phyloP scores from a whole-genome alignment of 2,113 vertebrate species.

The Lophochroa leadbeateri region DNA sequence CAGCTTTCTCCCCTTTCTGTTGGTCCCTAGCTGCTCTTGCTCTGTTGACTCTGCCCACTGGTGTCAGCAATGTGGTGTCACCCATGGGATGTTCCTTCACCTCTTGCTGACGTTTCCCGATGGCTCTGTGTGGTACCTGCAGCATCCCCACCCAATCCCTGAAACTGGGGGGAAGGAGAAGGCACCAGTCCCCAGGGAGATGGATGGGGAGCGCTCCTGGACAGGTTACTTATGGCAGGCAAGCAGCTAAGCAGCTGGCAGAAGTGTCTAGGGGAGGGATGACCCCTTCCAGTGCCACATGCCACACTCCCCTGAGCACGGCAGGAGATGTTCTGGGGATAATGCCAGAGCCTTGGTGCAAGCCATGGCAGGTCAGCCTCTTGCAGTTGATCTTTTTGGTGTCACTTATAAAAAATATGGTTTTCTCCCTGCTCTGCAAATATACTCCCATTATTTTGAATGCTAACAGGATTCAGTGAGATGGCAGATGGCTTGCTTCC shows the following conservation, averaged over 20 bases:
- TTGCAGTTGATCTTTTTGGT: not conserved
- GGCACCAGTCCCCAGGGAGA: no score
- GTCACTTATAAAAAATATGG: not conserved
- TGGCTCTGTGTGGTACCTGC: not conserved
- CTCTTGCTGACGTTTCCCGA: rapidly evolving
- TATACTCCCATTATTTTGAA: not conserved
- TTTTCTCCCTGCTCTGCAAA: not conserved
- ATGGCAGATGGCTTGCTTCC: not conserved
- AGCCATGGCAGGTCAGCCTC: not conserved
- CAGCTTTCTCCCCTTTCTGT: not conserved
- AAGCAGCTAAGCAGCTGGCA: not conserved
- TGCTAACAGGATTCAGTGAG: not conserved
- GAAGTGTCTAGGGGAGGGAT: not conserved
- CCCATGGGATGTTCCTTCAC: not conserved
- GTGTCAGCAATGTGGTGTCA: not conserved
- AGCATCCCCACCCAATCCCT: not conserved
- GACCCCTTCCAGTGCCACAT: not conserved
- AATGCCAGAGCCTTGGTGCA: not conserved
- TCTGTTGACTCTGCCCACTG: not conserved
- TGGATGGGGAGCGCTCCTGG: not conserved
- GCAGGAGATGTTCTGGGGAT: not conserved
- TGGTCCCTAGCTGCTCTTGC: not conserved
- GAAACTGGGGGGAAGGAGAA: not conserved
- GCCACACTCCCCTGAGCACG: rapidly evolving
- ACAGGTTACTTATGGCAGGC: not conserved